Conservation (phyloP, 2,113 vertebrate species). For the Campylomormyrus tamandua region DNA sequence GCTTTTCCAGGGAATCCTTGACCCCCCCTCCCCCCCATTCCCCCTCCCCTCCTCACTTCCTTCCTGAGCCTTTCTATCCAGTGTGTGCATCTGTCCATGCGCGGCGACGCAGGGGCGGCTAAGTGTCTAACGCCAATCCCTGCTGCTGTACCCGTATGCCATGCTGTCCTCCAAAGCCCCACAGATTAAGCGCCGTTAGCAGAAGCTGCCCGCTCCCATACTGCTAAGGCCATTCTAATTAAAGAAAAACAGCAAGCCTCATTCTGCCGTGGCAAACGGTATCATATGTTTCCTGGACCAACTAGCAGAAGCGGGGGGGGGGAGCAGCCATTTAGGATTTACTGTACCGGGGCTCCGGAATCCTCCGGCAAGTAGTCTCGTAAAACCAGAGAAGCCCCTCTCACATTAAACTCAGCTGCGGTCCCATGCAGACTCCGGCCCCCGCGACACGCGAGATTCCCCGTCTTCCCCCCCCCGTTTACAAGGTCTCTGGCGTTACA, state of each 20-base stretch:
- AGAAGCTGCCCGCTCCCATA: conserved; percentile 58
- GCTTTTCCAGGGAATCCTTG: background rate
- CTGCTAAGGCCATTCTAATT: conserved; percentile 82
- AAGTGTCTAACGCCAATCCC: conserved; percentile 55
- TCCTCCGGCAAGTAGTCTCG: conserved; percentile 53
- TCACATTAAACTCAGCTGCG: conserved; percentile 45
- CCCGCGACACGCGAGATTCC: conserved; percentile 38
- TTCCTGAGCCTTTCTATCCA: conserved; percentile 33
- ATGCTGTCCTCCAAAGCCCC: conserved; percentile 32
- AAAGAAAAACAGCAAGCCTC: conserved; percentile 86
- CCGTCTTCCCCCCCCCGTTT: conserved; percentile 48
- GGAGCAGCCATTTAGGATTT: conserved; percentile 64
- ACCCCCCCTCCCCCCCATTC: background rate
- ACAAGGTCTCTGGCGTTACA: conserved; percentile 35
- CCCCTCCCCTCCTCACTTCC: conserved; percentile 32
- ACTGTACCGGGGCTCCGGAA: conserved; percentile 56
- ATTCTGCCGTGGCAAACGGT: conserved; percentile 84
- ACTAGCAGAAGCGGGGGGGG: conserved; percentile 63
- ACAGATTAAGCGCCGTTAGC: conserved; percentile 60
- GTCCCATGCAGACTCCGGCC: conserved; percentile 38
- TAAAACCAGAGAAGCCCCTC: conserved; percentile 53
- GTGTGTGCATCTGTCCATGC: conserved; percentile 25
- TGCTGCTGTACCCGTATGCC: conserved; percentile 59
- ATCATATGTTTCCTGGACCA: conserved; percentile 91
- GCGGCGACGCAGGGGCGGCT: conserved; percentile 24